Evolutionary conservation across 35 echinoderm and acorn worm species (phyloP), one percentile per base, ranked within the genome.

Genomic region (Eucidaris tribuloides): DNA sequence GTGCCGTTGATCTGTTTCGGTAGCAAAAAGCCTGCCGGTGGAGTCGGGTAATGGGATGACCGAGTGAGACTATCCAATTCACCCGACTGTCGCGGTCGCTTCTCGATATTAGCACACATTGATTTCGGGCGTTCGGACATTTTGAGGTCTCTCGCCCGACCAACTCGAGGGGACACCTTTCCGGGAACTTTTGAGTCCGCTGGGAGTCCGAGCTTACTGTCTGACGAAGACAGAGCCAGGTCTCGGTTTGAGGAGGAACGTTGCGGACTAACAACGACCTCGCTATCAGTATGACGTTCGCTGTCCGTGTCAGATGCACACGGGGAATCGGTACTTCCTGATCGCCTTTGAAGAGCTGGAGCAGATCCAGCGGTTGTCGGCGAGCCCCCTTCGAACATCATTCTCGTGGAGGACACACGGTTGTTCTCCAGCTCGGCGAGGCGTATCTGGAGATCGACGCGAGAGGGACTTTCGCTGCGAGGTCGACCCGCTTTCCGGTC

Each of bases 1-100:
- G 78, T 65, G 34, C 65, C 85, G 33, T 85, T 94, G 11, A 90
- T 89, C 55, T 94, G 82, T 46, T 94, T 94, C 65, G 92, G 82
- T 50, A 94, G 52, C 14, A 94, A 87, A 62, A 94, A 94, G 23
- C 92, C 87, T 14, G 87, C 82, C 4, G 92, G 92, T 35, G 92
- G 82, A 50, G 45, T 90, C 9, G 92, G 92, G 45, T 90, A 90
- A 13, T 33, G 68, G 3, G 68, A 74, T 24, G 33, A 24, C 24
- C 68, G 68, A 6, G 14, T 40, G 9, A 74, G 18, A 41, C 34
- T 44, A 19, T 74, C 68, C 30, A 42, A 22, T 3, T 74, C 68
- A 7, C 68, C 24, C 1, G 35, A n/a, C 2, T 33, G 9, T 24
- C 44, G 38, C 24, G 68, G 25, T 74, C 40, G 36, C 37, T 40